Percentiles rank a stretch among this genome's conserved stretches.
Conservation (phyloP, 2,888 invertebrate genomes). For the Apodemia duryi region DNA sequence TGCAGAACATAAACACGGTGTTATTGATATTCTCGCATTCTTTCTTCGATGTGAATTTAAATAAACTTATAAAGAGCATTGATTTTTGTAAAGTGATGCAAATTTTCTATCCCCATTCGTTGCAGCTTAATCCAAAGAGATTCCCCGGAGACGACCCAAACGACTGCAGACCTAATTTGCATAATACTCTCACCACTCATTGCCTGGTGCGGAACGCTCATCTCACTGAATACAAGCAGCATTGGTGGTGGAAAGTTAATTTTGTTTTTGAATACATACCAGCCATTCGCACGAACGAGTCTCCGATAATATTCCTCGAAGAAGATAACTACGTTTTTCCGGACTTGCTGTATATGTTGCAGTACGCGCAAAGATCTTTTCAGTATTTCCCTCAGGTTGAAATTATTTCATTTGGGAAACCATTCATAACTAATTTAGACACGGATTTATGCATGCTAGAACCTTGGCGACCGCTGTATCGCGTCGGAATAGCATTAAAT, state of each 20-base stretch:
- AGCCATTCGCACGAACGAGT: conserved; percentile 33
- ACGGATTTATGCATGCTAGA: conserved; percentile 39
- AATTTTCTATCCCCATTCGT: conserved; percentile 48
- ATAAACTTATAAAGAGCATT: conserved; percentile 39
- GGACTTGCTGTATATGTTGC: conserved; percentile 44
- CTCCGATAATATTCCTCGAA: conserved; percentile 44
- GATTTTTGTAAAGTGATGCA: conserved; percentile 50
- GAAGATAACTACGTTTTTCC: conserved; percentile 46
- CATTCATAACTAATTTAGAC: conserved; percentile 31
- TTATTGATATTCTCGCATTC: conserved; percentile 49
- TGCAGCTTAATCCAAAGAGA: conserved; percentile 41
- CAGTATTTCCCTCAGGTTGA: conserved; percentile 35
- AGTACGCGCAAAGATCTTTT: conserved; percentile 34
- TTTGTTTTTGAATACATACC: conserved; percentile 40
- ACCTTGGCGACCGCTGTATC: conserved; percentile 46
- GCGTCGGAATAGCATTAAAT: conserved; percentile 47
- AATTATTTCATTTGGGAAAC: conserved; percentile 43
- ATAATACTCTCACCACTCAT: neutral
- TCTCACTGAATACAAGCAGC: conserved; percentile 44
- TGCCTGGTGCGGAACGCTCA: conserved; percentile 35
- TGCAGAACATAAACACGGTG: conserved; percentile 36
- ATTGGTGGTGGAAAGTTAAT: conserved; percentile 56
- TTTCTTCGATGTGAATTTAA: conserved; percentile 40
- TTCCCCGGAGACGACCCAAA: conserved; percentile 42
- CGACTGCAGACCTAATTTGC: conserved; percentile 30